Evolutionary conservation across 2,797 vertebrate genomes (phyloP).

Genomic region (Enteromius unitaeniatus): DNA sequence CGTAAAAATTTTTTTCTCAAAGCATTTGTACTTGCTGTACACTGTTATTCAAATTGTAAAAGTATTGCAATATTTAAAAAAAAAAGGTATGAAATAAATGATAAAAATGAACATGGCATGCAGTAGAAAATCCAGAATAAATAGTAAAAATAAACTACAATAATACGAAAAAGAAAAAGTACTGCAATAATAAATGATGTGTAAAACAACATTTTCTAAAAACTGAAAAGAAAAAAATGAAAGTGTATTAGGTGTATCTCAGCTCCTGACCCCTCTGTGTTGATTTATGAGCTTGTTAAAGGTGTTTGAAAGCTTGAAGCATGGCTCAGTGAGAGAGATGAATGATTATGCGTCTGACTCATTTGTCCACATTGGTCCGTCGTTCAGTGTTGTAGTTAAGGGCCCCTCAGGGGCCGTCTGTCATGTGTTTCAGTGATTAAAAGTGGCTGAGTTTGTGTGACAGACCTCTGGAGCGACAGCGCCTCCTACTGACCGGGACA

Average conservation of each 20-base stretch:
- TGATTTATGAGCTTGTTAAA: too few relatives aligned
- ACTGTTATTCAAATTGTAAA: neutral
- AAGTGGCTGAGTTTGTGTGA: conserved; percentile 63
- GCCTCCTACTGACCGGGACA: conserved; percentile 67
- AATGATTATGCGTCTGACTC: neutral
- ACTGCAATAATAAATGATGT: neutral
- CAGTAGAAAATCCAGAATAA: neutral
- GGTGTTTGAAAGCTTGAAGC: neutral
- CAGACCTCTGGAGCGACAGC: conserved; percentile 57
- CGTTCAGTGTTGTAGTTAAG: conserved; percentile 48
- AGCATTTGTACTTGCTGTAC: neutral
- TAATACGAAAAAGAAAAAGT: neutral
- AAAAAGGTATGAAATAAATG: neutral
- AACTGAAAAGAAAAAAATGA: neutral
- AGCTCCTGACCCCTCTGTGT: neutral
- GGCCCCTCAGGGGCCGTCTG: conserved; percentile 46
- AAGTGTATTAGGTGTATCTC: neutral
- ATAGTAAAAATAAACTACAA: neutral
- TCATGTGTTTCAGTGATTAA: conserved; percentile 66
- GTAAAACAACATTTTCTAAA: neutral
- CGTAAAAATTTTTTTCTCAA: neutral
- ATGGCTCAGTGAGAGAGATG: neutral
- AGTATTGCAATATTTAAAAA: neutral
- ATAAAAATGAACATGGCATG: neutral
- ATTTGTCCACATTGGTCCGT: conserved; percentile 31